Base-by-base conservation (phyloP, 1,140 invertebrate genomes). In the Euschistus heros region DNA sequence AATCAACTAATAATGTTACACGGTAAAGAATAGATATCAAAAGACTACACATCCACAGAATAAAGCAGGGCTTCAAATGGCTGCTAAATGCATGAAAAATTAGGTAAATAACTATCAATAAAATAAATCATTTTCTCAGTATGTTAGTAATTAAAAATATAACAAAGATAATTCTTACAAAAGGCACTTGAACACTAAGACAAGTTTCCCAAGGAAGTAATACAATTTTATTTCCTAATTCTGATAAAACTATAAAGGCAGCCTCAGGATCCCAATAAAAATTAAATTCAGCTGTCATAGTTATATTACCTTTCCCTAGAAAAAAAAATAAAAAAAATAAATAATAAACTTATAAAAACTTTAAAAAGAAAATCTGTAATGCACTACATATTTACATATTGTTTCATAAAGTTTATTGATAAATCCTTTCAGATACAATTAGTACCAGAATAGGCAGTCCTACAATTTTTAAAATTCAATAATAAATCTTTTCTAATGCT, bases 261-360 rank as follows among this genome's bases (percentile, higher is more conserved):
- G 88, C 86, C 77, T 92, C 88, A 0, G 89, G 87, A 76, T 92
- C 89, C 20, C 74, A 73, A 62, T 80, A 79, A 72, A 92, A 92
- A 76, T 92, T 92, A 71, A 88, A 91, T 75, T 92, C 90, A 10
- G 85, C 86, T 52, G 81, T 77, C 0, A 79, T 70, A 22, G 81
- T 82, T n/a, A 80, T 75, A 72, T 87, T 87, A 14, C 89, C 88
- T 65, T 81, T 76, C 22, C 80, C 86, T 83, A 37, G n/a, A 61
- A 44, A 61, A 5, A 20, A 24, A 6, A 55, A 37, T 30, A 37
- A 26, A 52, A 52, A 18, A 62, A 15, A 46, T 50, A 30, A 61
- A 57, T 57, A 17, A 57, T 26, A 5, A 57, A 57, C 15, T 57
- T 55, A 18, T 18, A 55, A 8, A 8, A 44, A n/a, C n/a, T n/a